phyloP scores from a whole-genome alignment of 2,797 vertebrate genomes.

The Chaunax sp. region DNA sequence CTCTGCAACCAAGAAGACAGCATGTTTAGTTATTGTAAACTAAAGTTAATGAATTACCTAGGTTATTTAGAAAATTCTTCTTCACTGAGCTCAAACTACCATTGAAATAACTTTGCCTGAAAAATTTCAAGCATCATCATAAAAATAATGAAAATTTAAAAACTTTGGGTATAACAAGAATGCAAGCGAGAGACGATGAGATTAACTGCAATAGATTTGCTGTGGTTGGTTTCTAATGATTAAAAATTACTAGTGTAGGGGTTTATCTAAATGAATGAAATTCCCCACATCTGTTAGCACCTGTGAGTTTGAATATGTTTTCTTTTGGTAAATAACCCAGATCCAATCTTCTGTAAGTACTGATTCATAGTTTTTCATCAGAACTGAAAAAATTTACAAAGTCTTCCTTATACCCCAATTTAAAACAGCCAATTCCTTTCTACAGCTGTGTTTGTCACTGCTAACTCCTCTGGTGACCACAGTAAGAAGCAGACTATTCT shows the following conservation, averaged over 20 bases:
- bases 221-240: neutral
- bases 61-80: slow-evolving; percentile 4
- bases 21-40: slow-evolving; percentile 50
- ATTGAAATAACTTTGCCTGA: slow-evolving; percentile 1
- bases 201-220: neutral
- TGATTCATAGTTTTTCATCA: neutral
- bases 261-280: slow-evolving; percentile 14
- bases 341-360: slow-evolving; percentile 11
- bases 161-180: too few species aligned
- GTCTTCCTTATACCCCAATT: neutral
- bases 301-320: slow-evolving; percentile 10
- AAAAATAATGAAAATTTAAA: neutral
- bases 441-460: neutral
- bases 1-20: neutral
- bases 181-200: too few species aligned
- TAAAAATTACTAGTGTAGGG: neutral
- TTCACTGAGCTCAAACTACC: neutral
- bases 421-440: neutral
- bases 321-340: slow-evolving; percentile 5
- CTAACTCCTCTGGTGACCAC: neutral
- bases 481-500: neutral
- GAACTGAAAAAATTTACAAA: slow-evolving; percentile 1
- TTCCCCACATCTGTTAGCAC: slow-evolving; percentile 27
- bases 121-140: neutral
- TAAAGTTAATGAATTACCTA: slow-evolving; percentile 4